These are phyloP conservation scores for Metaphire vulgaris DNA, from an alignment of 1,140 invertebrate genomes.

Conservation along the genomic window DNA sequence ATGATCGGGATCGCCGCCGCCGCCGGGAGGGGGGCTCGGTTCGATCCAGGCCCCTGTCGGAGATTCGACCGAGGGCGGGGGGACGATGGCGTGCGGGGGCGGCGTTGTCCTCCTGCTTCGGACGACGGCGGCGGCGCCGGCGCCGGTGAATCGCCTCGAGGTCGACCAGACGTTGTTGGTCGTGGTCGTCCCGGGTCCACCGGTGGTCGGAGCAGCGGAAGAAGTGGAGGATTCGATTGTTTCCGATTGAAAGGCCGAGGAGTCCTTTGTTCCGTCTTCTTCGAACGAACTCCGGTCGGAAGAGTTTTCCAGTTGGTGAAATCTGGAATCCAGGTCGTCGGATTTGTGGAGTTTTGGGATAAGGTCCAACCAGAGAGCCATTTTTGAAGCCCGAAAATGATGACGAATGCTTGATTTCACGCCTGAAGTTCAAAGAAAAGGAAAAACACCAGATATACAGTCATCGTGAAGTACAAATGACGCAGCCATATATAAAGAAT, in stretches of 20 bases:
- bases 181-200: too few relatives aligned
- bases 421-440: neutral
- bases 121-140: too few relatives aligned
- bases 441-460: too few relatives aligned
- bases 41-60: neutral
- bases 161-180: neutral
- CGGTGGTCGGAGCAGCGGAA: too few relatives aligned
- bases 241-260: neutral
- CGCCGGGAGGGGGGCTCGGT: too few relatives aligned
- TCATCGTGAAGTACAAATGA: too few relatives aligned
- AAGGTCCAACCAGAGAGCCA: conserved; percentile 91
- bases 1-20: too few relatives aligned
- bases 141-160: too few relatives aligned
- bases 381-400: conserved; percentile 85
- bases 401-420: conserved; percentile 51
- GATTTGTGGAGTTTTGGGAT: conserved; percentile 89
- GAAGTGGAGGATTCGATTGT: neutral
- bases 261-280: neutral
- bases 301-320: conserved; percentile 72
- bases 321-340: conserved; percentile 68
- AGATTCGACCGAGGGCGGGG: neutral
- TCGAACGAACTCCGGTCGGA: conserved; percentile 42
- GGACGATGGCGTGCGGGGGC: too few relatives aligned
- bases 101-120: neutral
- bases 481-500: too few relatives aligned